Evolutionary conservation across 1,140 invertebrate species (phyloP).

Genomic region (Bombus sibiricus): DNA sequence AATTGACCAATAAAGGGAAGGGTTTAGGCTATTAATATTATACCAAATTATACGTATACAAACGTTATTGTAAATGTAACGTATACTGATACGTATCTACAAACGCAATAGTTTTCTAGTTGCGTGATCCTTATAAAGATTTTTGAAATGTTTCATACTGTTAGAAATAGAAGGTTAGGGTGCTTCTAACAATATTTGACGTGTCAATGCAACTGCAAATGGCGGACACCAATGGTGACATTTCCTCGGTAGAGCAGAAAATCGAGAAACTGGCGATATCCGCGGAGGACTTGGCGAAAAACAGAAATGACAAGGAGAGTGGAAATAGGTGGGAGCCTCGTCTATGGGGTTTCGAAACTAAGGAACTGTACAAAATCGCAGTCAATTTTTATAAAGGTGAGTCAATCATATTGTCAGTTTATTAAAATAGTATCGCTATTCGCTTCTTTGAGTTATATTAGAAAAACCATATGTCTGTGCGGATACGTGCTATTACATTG

Average conservation of each 20-base stretch:
- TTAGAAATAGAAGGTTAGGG: constrained; percentile 9
- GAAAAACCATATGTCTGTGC: neutral
- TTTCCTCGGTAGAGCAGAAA: constrained; percentile 71
- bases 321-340: constrained; percentile 68
- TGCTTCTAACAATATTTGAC: constrained; percentile 65
- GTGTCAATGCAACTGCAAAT: constrained; percentile 75
- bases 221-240: constrained; percentile 74
- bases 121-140: neutral
- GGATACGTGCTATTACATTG: neutral
- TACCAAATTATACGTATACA: neutral
- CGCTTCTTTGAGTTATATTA: neutral
- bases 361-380: constrained; percentile 93
- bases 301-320: constrained; percentile 41
- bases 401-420: constrained; percentile 40
- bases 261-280: constrained; percentile 71
- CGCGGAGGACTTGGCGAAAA: constrained; percentile 49
- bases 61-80: neutral
- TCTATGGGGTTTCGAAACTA: constrained; percentile 78
- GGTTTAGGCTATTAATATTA: neutral
- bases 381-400: constrained; percentile 95
- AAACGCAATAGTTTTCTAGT: neutral
- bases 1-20: neutral
- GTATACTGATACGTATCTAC: neutral
- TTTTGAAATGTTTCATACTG: neutral
- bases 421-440: neutral